phyloP scores from a whole-genome alignment of 2,888 invertebrate genomes.

The Cephus nigrinus region DNA sequence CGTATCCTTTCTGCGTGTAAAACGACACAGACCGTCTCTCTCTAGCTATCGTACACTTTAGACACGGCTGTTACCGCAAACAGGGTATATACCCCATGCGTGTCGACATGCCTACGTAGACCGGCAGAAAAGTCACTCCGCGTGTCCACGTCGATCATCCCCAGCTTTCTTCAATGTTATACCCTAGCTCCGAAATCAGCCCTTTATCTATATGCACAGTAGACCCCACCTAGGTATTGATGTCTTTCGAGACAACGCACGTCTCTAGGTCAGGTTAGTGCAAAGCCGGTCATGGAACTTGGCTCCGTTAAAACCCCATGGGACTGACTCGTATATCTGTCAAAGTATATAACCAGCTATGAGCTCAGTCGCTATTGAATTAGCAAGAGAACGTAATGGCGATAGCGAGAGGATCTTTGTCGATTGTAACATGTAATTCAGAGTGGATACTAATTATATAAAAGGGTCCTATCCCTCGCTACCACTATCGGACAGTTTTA shows the following conservation, averaged over 20 bases:
- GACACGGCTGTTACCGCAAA: background rate
- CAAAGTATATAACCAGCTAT: background rate
- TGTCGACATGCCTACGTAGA: background rate
- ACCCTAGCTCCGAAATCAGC: background rate
- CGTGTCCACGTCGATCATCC: background rate
- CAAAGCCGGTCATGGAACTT: background rate
- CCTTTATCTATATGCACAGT: background rate
- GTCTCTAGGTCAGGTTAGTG: background rate
- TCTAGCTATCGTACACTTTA: background rate
- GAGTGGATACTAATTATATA: conserved; percentile 3
- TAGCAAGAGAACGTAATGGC: background rate
- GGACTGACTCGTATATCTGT: background rate
- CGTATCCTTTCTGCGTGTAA: background rate
- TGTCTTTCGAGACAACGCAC: background rate
- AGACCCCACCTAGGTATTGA: background rate
- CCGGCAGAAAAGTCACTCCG: background rate
- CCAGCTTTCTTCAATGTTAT: background rate
- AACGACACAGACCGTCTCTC: background rate
- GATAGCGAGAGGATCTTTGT: background rate
- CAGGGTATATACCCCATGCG: background rate
- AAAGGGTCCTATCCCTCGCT: background rate
- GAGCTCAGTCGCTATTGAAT: background rate
- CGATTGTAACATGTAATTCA: background rate
- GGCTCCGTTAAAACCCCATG: background rate
- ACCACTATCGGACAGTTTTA: background rate